Percentiles rank a stretch among this genome's conserved stretches.
These are phyloP conservation scores for Heliocidaris erythrogramma DNA, from an alignment of 35 echinoderm and acorn worm genomes.

Conservation along the genomic window DNA sequence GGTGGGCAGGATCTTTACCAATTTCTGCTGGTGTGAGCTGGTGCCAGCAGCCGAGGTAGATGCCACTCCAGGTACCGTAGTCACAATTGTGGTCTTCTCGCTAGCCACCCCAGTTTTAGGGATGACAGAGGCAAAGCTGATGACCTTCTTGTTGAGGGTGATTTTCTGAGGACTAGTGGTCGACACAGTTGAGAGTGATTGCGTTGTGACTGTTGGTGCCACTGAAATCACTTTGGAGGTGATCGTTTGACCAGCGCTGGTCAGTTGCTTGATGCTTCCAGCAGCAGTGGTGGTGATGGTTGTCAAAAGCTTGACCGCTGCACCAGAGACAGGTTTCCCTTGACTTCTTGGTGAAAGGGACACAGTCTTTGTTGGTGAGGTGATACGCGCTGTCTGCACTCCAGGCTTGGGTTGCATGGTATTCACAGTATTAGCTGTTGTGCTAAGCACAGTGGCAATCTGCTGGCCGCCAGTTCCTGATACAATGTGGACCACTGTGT, in stretches of 20 bases:
- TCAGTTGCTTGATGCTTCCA: neutral
- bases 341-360: conserved; percentile 30
- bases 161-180: conserved; percentile 20
- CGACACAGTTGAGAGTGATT: neutral
- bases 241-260: neutral
- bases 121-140: conserved; percentile 22
- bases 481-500: conserved; percentile 34
- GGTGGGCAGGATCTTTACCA: conserved; percentile 59
- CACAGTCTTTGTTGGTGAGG: conserved; percentile 1
- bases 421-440: neutral
- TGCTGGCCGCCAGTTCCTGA: conserved; percentile 24
- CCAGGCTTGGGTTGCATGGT: neutral
- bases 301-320: neutral
- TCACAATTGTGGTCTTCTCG: conserved; percentile 38
- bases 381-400: neutral
- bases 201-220: neutral
- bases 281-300: neutral
- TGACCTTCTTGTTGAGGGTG: conserved; percentile 3
- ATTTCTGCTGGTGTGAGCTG: conserved; percentile 47
- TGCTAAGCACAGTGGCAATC: neutral
- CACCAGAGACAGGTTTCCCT: neutral
- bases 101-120: conserved; percentile 1
- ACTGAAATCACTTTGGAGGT: conserved; percentile 5
- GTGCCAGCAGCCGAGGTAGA: conserved; percentile 24
- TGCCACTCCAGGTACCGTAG: neutral